These are phyloP conservation scores for Acanthopleura granulata DNA, from an alignment of 2,888 invertebrate genomes.

Conservation along the genomic window DNA sequence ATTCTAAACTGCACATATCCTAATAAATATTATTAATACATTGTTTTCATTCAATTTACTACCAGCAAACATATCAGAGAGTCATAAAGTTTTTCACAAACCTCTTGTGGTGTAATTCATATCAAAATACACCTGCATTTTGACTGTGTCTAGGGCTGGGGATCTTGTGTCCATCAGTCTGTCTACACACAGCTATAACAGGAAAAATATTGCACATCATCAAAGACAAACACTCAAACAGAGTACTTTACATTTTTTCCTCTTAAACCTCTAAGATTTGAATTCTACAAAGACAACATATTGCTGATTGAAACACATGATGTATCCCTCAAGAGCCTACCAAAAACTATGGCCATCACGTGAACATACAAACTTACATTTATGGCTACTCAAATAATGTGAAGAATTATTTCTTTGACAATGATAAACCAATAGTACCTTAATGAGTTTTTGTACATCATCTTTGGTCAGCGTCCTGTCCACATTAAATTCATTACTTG, in stretches of 20 bases:
- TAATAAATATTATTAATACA: too few species aligned
- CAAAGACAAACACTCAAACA: neutral
- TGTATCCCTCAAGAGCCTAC: too few species aligned
- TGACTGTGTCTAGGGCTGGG: slow-evolving; percentile 69
- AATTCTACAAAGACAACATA: too few species aligned
- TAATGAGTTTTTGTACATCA: slow-evolving; percentile 70
- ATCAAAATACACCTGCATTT: slow-evolving; percentile 71
- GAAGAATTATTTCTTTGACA: neutral
- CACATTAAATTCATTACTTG: slow-evolving; percentile 70
- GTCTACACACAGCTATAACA: slow-evolving; percentile 66
- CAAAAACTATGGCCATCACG: too few species aligned
- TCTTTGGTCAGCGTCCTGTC: slow-evolving; percentile 70
- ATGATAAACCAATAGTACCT: slow-evolving; percentile 42
- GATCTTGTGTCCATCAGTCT: slow-evolving; percentile 64
- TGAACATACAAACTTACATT: too few species aligned
- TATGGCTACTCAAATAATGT: neutral
- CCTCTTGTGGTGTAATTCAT: slow-evolving; percentile 70
- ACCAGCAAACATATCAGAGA: too few species aligned
- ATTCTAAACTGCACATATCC: too few species aligned
- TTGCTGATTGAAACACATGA: too few species aligned
- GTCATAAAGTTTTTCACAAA: slow-evolving; percentile 25
- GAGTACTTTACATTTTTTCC: too few species aligned
- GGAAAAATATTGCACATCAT: neutral
- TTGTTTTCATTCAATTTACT: too few species aligned
- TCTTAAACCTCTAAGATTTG: too few species aligned